phyloP scores from a whole-genome alignment of 2,888 invertebrate species.

The Lasioglossum villosulum region DNA sequence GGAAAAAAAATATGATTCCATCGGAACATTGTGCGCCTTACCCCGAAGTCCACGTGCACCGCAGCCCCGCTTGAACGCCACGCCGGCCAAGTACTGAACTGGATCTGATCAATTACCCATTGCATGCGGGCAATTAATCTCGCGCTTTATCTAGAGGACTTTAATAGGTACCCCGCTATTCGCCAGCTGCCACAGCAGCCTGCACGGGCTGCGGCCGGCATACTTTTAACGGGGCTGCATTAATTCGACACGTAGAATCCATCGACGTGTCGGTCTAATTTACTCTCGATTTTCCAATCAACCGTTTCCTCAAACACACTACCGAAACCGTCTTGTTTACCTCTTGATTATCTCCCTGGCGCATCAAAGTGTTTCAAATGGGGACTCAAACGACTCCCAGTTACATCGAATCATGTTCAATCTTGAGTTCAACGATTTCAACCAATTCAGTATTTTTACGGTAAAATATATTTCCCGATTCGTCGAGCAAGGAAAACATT shows the following conservation, averaged over 20 bases:
- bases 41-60: slow-evolving; percentile 38
- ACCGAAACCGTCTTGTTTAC: neutral
- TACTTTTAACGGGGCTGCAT: slow-evolving; percentile 56
- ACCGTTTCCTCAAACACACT: neutral
- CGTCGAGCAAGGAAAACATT: neutral
- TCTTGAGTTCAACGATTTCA: neutral
- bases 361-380: neutral
- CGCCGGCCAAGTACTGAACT: slow-evolving; percentile 61
- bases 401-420: neutral
- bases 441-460: too few relatives aligned
- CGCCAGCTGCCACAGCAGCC: slow-evolving; percentile 70
- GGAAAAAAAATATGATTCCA: neutral
- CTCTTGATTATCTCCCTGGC: neutral
- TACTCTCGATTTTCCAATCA: slow-evolving; percentile 17
- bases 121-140: slow-evolving; percentile 79
- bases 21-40: slow-evolving; percentile 27
- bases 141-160: slow-evolving; percentile 73
- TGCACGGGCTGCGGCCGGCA: slow-evolving; percentile 59
- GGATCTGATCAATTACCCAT: slow-evolving; percentile 76
- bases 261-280: slow-evolving; percentile 42
- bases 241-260: slow-evolving; percentile 58
- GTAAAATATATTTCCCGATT: neutral
- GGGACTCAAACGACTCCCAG: neutral
- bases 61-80: slow-evolving; percentile 17
- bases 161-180: slow-evolving; percentile 73